phyloP scores from a whole-genome alignment of 64 coral and sea anemone genomes.

The Montipora sp. region DNA sequence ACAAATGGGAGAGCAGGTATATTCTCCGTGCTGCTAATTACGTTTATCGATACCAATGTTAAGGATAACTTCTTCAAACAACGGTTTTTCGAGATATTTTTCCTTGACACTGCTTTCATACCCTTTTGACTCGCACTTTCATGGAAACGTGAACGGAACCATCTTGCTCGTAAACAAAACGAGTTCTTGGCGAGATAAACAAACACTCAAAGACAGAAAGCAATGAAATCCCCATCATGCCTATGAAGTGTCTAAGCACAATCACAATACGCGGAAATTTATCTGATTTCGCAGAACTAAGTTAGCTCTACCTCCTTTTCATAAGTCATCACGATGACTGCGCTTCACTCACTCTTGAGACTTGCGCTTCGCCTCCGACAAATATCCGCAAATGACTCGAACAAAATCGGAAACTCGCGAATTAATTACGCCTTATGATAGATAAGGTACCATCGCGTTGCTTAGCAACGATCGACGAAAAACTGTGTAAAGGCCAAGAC shows the following conservation, averaged over 20 bases:
- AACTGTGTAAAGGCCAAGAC: neutral
- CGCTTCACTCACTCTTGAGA: neutral
- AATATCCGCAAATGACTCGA: neutral
- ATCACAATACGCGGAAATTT: neutral
- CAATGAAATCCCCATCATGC: no score
- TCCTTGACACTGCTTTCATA: no score
- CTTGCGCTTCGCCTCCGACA: neutral
- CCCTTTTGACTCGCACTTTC: no score
- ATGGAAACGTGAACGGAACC: no score
- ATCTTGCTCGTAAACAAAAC: no score
- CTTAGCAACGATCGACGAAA: conserved; percentile 3
- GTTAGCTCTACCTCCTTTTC: conserved; percentile 22
- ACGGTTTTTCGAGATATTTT: no score
- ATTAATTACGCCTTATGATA: neutral
- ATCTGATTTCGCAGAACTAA: neutral
- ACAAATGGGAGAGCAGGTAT: no score
- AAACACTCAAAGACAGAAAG: no score
- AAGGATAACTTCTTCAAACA: no score
- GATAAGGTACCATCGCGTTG: neutral
- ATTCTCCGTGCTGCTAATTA: no score
- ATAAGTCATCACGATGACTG: neutral
- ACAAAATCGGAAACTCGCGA: neutral
- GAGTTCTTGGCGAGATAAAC: no score
- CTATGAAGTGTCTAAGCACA: neutral
- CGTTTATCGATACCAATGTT: no score